These are phyloP conservation scores for Mesorhabditis sp. DNA, from an alignment of 2,888 invertebrate genomes.

Conservation along the genomic window DNA sequence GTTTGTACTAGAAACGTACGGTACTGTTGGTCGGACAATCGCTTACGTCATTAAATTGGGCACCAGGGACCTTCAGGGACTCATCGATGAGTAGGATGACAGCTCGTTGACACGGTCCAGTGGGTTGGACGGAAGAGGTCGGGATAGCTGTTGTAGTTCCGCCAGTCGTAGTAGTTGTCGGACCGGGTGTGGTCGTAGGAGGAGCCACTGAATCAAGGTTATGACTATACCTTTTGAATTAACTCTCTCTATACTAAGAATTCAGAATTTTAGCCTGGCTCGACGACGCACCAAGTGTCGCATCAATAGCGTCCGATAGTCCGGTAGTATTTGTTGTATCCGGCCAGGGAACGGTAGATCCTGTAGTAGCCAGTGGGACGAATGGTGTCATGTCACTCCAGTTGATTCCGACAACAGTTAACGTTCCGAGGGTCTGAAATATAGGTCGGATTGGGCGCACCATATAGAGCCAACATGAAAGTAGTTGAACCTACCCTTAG, in stretches of 20 bases:
- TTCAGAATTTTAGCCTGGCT: neutral
- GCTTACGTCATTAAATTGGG: neutral
- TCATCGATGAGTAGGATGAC: neutral
- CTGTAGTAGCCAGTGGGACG: neutral
- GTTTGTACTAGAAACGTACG: neutral
- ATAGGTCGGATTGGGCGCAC: neutral
- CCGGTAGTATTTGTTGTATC: neutral
- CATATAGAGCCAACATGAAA: neutral
- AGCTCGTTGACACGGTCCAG: neutral
- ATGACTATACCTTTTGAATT: too few relatives aligned
- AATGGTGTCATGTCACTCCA: neutral
- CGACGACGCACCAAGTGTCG: neutral
- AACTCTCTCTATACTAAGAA: too few relatives aligned
- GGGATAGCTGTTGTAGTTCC: neutral
- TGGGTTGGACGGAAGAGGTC: neutral
- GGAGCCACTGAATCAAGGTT: neutral
- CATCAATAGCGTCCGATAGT: neutral
- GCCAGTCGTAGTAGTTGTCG: neutral
- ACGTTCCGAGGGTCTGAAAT: neutral
- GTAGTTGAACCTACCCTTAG: neutral
- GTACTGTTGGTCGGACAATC: neutral
- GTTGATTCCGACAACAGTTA: slow-evolving; percentile 4
- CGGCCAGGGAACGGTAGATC: neutral
- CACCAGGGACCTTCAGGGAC: neutral
- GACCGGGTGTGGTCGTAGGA: neutral